Base-by-base conservation (phyloP, 2,113 vertebrate species). In the Megaleporinus macrocephalus region DNA sequence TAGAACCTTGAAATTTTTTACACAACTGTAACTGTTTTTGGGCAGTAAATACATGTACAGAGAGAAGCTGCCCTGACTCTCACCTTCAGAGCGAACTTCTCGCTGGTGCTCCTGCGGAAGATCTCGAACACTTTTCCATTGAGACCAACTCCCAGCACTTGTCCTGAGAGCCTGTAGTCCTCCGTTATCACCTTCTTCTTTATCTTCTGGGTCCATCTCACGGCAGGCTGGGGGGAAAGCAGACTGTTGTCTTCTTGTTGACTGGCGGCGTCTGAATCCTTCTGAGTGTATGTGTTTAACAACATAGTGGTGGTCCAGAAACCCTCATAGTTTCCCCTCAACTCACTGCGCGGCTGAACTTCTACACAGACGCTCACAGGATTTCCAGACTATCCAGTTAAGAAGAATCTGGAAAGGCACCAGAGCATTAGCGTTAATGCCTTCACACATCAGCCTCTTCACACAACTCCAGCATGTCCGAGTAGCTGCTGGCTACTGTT, bases 101-200 rank as follows among this genome's bases (percentile, higher is more conserved):
- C 93, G 24, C 93, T 93, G 26, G 89, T 95, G 83, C 93, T 94
- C 93, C 94, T 96, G 44, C 90, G 94, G 80, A 95, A 95, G 88
- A 96, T 94, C 86, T 96, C 94, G 91, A 96, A 84, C 79, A 97
- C 95, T 89, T 94, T 95, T n/a, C 96, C 95, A 87, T 97, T 97
- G 88, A 97, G 96, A 77, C 96, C 96, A 87, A 96, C 90, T 20
- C 96, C 95, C 86, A 96, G 91, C 74, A 96, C 95, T 90, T 96
- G 95, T 83, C 92, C 95, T 63, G 95, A 95, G 66, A 97, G 95
- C 88, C 92, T 95, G 93, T 97, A 96, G 66, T 96, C 95, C 86
- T 96, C 96, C 79, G 95, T 95, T 88, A 97, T 95, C 73, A 95
- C 95, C 81, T 93, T 95, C 88, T 95, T 96, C 88, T 93, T 95